Evolutionary conservation across 2,888 invertebrate genomes (phyloP).

Genomic region (Eupeodes luniger): DNA sequence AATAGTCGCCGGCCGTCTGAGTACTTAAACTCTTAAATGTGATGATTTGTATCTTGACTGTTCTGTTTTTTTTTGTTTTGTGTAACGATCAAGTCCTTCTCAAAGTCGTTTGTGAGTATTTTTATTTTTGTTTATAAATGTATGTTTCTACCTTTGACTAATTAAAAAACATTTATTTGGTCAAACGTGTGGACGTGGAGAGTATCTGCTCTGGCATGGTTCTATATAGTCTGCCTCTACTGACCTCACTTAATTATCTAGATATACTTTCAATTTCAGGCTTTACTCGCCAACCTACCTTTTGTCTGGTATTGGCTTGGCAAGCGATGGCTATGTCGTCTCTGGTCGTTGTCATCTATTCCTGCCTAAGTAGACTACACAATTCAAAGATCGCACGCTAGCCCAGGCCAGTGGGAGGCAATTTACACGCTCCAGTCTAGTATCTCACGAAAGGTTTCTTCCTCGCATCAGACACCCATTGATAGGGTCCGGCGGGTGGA

Average conservation of each 20-base stretch:
- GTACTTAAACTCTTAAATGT: constrained; percentile 31
- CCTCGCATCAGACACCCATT: not conserved
- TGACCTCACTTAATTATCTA: constrained; percentile 33
- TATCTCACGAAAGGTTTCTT: constrained; percentile 53
- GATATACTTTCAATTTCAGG: constrained; percentile 63
- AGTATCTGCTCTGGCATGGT: not conserved
- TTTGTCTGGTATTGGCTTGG: constrained; percentile 9
- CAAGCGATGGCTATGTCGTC: no score
- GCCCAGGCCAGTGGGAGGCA: constrained; percentile 24
- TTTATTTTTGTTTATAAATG: not conserved
- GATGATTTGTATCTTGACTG: constrained; percentile 57
- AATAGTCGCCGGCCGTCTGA: not conserved
- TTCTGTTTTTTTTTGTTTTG: not conserved
- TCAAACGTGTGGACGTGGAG: constrained; percentile 44
- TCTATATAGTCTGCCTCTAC: constrained; percentile 24
- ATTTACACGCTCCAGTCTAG: constrained; percentile 33
- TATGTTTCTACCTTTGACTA: constrained; percentile 32
- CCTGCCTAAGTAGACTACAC: constrained; percentile 13
- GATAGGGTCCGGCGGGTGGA: not conserved
- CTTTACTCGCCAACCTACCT: not conserved
- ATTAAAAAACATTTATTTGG: constrained; percentile 69
- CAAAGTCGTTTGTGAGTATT: constrained; percentile 45
- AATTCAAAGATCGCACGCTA: constrained; percentile 31
- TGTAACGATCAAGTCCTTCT: constrained; percentile 41
- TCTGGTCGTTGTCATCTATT: not conserved